Percentiles rank a stretch among this genome's conserved stretches.
phyloP scores from a whole-genome alignment of 2,888 invertebrate species.

The Drosophila cracens region DNA sequence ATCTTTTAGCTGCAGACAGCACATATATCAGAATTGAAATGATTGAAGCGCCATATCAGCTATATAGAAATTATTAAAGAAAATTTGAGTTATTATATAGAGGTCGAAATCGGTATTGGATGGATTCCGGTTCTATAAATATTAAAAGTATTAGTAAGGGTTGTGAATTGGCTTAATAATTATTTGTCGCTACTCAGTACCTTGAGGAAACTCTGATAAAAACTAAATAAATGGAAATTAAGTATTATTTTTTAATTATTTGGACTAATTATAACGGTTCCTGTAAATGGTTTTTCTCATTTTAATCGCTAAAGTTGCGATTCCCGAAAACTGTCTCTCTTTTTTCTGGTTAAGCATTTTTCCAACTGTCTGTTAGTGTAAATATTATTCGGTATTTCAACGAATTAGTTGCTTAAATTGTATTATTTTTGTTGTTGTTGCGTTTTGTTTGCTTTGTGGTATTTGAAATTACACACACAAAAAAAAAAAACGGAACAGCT shows the following conservation, averaged over 20 bases:
- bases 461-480: conserved; percentile 17
- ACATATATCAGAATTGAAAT: not conserved
- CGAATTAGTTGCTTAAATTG: conserved; percentile 8
- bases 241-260: not conserved
- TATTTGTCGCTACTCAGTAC: not conserved
- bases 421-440: conserved; percentile 22
- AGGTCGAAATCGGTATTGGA: not conserved
- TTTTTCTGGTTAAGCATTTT: not conserved
- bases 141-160: too few relatives aligned
- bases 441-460: conserved; percentile 41
- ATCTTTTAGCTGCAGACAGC: not conserved
- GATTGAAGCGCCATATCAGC: too few relatives aligned
- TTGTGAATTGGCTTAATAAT: too few relatives aligned
- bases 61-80: not conserved
- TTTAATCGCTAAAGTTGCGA: not conserved
- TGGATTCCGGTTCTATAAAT: too few relatives aligned
- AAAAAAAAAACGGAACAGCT: conserved; percentile 11
- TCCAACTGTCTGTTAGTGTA: not conserved
- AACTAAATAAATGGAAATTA: not conserved
- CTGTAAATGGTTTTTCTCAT: not conserved
- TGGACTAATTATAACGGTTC: not conserved
- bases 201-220: too few relatives aligned
- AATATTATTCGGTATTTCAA: not conserved
- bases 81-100: rapidly evolving
- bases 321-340: too few relatives aligned